phyloP scores from a whole-genome alignment of 2,113 vertebrate species.

The Balaeniceps rex region DNA sequence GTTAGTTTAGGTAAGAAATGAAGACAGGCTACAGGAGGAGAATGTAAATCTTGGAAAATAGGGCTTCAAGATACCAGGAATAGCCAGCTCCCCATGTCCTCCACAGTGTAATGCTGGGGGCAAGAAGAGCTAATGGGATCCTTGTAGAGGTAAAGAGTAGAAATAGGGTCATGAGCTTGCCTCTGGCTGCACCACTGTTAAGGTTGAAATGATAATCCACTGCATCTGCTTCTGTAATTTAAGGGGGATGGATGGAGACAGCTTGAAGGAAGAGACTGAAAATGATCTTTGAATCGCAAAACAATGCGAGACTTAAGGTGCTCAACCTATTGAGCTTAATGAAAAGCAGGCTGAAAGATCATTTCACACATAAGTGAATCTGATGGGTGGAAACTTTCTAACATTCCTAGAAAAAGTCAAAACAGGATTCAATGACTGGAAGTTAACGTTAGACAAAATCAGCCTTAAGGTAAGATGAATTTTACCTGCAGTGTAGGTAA shows the following conservation, averaged over 20 bases:
- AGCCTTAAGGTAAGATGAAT: background rate
- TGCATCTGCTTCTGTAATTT: background rate
- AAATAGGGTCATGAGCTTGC: conserved; percentile 8
- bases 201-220: background rate
- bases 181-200: background rate
- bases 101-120: background rate
- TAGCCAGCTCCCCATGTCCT: background rate
- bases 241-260: background rate
- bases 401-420: background rate
- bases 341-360: background rate
- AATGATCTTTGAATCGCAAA: background rate
- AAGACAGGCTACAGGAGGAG: background rate
- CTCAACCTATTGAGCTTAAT: background rate
- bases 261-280: background rate
- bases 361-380: background rate
- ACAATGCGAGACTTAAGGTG: background rate
- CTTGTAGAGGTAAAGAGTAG: background rate
- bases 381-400: background rate
- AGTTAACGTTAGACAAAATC: background rate
- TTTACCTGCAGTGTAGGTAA: background rate
- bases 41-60: background rate
- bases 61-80: background rate
- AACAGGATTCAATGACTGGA: background rate
- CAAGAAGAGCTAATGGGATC: background rate
- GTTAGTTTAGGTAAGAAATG: background rate